Percentiles rank a stretch among this genome's conserved stretches.
phyloP scores from a whole-genome alignment of 2,113 vertebrate genomes.

The Myotis davidii region DNA sequence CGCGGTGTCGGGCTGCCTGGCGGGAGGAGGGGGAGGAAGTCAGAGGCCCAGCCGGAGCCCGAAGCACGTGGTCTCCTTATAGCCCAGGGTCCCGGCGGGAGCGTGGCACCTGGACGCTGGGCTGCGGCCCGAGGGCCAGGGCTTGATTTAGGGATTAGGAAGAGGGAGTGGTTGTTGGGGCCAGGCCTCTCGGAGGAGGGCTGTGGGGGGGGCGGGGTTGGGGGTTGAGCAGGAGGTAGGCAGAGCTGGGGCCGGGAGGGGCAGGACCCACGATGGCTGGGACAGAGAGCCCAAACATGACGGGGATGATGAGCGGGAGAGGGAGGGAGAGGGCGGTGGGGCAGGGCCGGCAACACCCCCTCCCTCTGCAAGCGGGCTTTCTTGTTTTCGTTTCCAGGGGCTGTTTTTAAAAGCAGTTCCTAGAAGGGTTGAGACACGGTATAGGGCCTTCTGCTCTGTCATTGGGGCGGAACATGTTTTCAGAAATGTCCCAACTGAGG shows the following conservation, averaged over 20 bases:
- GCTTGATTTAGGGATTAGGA: neutral
- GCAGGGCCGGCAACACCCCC: accelerated
- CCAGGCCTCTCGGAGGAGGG: neutral
- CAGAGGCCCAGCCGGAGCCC: accelerated
- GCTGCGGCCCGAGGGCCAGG: too few species aligned
- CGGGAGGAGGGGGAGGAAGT: accelerated
- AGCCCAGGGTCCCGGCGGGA: neutral
- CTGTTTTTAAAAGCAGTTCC: constrained; percentile 48
- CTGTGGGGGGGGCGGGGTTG: neutral
- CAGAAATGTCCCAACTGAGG: neutral
- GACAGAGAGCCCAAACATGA: neutral
- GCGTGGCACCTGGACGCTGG: accelerated
- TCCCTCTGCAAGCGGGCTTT: neutral
- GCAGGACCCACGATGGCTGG: accelerated
- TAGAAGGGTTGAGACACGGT: constrained; percentile 40
- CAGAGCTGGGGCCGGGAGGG: neutral
- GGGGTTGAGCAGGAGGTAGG: neutral
- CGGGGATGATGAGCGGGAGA: neutral
- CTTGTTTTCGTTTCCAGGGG: too few species aligned
- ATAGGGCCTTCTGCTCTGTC: neutral
- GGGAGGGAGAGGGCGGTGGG: too few species aligned
- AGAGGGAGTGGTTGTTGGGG: neutral
- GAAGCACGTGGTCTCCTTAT: accelerated
- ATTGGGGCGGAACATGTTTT: neutral
- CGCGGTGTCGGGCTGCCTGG: neutral